Conservation (phyloP, 1,140 invertebrate species). For the Parasteatoda tepidariorum region DNA sequence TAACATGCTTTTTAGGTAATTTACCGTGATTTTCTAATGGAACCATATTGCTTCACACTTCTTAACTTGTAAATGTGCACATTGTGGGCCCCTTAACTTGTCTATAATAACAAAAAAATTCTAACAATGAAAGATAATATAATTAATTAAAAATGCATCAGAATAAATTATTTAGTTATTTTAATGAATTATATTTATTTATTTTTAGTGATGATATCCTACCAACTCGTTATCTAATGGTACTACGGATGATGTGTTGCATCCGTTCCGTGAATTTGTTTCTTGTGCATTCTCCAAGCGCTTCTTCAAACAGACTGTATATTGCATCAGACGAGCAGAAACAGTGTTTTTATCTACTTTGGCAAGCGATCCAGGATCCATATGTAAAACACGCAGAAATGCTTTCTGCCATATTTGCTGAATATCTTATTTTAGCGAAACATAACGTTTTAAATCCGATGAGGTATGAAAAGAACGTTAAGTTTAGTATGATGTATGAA, state of each 20-base stretch:
- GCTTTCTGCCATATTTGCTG: neutral
- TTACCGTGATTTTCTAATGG: no score
- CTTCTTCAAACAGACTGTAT: neutral
- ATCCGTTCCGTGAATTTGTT: neutral
- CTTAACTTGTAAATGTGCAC: no score
- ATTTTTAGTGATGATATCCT: conserved; percentile 5
- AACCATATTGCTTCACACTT: no score
- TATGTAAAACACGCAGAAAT: conserved; percentile 20
- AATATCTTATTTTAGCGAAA: neutral
- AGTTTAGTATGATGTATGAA: conserved; percentile 12
- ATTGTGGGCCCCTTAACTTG: no score
- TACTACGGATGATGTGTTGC: conserved; percentile 14
- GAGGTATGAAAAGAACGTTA: conserved; percentile 19
- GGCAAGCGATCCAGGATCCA: conserved; percentile 2
- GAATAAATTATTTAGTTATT: no score
- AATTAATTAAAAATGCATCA: no score
- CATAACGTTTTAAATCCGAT: conserved; percentile 2
- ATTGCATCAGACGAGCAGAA: neutral
- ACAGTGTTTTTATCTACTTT: conserved; percentile 4
- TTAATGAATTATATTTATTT: no score
- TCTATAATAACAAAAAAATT: no score
- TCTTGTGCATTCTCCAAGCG: neutral
- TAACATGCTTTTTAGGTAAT: no score
- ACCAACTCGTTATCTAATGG: neutral
- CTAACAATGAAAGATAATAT: no score